phyloP scores from a whole-genome alignment of 2,113 vertebrate species.

The Alligator sinensis region DNA sequence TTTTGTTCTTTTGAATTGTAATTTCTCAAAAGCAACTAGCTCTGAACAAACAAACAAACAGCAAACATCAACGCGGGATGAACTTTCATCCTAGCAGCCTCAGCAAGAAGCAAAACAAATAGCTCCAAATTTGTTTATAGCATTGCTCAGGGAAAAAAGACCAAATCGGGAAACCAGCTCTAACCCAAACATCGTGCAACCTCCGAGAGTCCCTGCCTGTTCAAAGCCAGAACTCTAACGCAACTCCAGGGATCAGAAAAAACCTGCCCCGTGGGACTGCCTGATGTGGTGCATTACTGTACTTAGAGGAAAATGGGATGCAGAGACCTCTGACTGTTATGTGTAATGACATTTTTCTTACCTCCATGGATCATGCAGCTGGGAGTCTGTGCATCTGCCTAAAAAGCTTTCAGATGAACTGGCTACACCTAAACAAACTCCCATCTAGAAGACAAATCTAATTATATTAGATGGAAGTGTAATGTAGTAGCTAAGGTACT shows the following conservation, averaged over 20 bases:
- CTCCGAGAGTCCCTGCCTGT: not conserved
- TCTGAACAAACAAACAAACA: not conserved
- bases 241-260: not conserved
- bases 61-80: not conserved
- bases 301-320: not conserved
- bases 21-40: not conserved
- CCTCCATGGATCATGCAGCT: conserved; percentile 16
- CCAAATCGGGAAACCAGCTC: not conserved
- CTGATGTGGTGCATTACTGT: not conserved
- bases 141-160: not conserved
- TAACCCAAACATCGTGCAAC: not conserved
- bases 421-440: conserved; percentile 67
- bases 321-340: not conserved
- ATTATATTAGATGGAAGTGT: conserved; percentile 59
- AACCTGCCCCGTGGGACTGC: not conserved
- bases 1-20: conserved; percentile 12
- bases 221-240: not conserved
- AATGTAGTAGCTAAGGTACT: not conserved
- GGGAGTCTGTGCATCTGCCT: conserved; percentile 32
- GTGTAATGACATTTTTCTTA: conserved; percentile 27
- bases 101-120: not conserved
- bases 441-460: conserved; percentile 36
- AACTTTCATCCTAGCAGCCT: not conserved
- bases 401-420: conserved; percentile 49
- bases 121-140: not conserved